Base-by-base conservation (phyloP, 1,140 invertebrate genomes). In the Drosophila bocqueti region DNA sequence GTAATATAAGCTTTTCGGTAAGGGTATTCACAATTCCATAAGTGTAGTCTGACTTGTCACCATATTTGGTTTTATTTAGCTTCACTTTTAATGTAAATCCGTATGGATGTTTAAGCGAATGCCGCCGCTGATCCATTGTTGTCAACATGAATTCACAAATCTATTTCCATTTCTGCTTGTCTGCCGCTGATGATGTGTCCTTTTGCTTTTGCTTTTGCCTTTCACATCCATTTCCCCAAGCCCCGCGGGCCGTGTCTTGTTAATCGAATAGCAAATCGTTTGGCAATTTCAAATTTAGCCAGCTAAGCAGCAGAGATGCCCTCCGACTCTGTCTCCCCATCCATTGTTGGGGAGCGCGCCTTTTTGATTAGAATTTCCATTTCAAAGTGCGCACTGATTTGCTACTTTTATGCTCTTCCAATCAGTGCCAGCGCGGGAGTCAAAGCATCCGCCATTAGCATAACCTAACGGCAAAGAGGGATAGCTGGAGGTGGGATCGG, bases 311-410 rank as follows among this genome's bases (percentile, higher is more conserved):
- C 43, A 34, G 49, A 52, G 49, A 52, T 52, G 49, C 49, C n/a
- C 38, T 31, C 15, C n/a, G n/a, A 24, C 52, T 16, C 34, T 16
- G 47, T 16, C 21, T 59, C 43, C 31, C 34, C 45, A 38, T 29
- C 45, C 54, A 72, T 55, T 49, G 45, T 58, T 64, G 59, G 58
- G 43, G 38, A 42, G 68, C 52, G 69, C 68, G 50, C 24, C 63
- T 72, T 91, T 81, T 89, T 85, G 86, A 90, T 90, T 89, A 90
- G 81, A 86, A 89, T 89, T 89, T 89, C 86, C 80, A 90, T 89
- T 89, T 90, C 84, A 89, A 89, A 89, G 75, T 89, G 81, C 66
- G 45, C 75, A 71, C 74, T 91, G 86, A 91, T 90, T 89, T 85
- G 81, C 85, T 91, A 85, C 81, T 91, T 87, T 90, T 76, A 81